Conservation (phyloP, 1,140 invertebrate genomes). For the Papilio helenus region DNA sequence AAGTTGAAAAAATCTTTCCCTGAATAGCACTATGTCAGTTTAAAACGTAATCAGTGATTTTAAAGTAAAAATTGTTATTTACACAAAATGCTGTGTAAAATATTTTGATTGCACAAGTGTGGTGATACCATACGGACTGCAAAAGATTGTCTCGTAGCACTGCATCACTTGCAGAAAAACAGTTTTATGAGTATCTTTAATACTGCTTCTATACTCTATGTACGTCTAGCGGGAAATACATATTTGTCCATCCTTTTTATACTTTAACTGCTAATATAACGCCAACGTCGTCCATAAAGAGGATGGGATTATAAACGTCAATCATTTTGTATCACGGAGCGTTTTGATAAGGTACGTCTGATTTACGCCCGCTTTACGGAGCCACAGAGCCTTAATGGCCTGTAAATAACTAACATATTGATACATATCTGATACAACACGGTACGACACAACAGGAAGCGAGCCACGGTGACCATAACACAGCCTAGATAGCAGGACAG, state of each 20-base stretch:
- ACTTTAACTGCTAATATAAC: conserved; percentile 5
- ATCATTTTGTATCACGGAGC: conserved; percentile 39
- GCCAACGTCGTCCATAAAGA: conserved; percentile 23
- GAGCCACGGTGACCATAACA: neutral
- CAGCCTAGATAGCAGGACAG: neutral
- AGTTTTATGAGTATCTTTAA: neutral
- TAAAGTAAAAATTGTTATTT: no score
- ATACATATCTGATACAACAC: conserved; percentile 37
- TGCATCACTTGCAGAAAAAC: neutral
- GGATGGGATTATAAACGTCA: conserved; percentile 35
- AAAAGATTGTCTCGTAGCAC: neutral
- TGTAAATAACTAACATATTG: conserved; percentile 43
- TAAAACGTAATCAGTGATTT: no score
- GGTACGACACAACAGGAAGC: conserved; percentile 28
- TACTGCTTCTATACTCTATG: neutral
- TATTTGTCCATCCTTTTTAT: neutral
- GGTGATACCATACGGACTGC: neutral
- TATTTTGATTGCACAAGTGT: no score
- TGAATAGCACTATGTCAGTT: no score
- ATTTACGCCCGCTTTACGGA: conserved; percentile 41
- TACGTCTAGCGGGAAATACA: neutral
- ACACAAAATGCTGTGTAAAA: no score
- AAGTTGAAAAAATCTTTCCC: no score
- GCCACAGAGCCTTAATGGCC: conserved; percentile 42
- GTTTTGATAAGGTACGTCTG: conserved; percentile 39